Evolutionary conservation across 1,140 invertebrate genomes (phyloP), one percentile per base, ranked within the genome.

Genomic region (Notospermus geniculatus): DNA sequence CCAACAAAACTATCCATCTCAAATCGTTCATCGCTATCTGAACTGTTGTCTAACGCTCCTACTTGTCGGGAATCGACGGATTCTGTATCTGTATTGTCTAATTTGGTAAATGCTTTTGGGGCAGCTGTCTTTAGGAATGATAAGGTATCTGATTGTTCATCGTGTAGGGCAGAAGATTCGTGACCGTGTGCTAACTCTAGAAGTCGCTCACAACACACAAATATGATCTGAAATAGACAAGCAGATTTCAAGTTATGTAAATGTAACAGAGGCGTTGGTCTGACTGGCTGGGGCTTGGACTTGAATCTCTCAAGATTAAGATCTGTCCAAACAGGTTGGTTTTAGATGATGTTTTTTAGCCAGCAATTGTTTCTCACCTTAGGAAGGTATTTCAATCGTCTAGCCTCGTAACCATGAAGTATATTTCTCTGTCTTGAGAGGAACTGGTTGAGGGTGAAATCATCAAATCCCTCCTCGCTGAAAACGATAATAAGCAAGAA

Each of bases 371-470:
- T n/a, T 43, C 57, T 54, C 80, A 91, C 89, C 86, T 92, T 92
- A 59, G 91, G 91, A 62, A 93, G 84, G 74, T 88, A 84, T 76
- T 87, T 88, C 46, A 92, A 87, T 22, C 86, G 86, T 65, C 91
- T 83, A 57, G 89, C 88, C 71, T 93, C 91, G 62, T 87, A 86
- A 2, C 92, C 92, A 74, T 94, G 91, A 1, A 93, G 79, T 27
- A 89, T 82, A 1, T 87, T 85, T 66, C 85, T 83, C 73, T 93
- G 92, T 68, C 89, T 83, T 58, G 85, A 85, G n/a, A 93, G 75
- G 78, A 88, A 90, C 65, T 88, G 85, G 50, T 84, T 79, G 28
- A 92, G 71, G 17, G 86, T 87, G 73, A 90, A 89, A 64, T 87
- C 87, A 27, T 80, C 77, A 63, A 81, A 65, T 39, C 63, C 67